phyloP scores from a whole-genome alignment of 2,888 invertebrate genomes.

The Tethea ocularis region DNA sequence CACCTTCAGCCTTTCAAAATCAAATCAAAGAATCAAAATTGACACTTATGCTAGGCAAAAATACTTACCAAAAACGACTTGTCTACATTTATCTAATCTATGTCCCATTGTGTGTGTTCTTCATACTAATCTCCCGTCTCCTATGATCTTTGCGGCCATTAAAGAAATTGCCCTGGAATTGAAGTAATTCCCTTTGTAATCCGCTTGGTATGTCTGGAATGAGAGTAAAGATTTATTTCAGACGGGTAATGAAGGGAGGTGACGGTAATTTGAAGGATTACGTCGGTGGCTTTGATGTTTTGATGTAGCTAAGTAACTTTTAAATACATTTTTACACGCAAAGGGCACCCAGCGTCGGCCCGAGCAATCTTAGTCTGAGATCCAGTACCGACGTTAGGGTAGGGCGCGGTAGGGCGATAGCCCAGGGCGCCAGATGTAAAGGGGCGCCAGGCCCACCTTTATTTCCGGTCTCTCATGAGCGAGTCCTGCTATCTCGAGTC shows the following conservation, averaged over 20 bases:
- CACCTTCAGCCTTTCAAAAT: too few relatives aligned
- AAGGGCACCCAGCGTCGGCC: too few relatives aligned
- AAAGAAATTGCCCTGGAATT: slow-evolving; percentile 49
- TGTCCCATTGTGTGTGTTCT: slow-evolving; percentile 45
- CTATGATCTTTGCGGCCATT: slow-evolving; percentile 49
- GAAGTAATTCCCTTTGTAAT: slow-evolving; percentile 48
- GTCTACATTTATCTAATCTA: slow-evolving; percentile 18
- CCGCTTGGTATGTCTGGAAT: slow-evolving; percentile 42
- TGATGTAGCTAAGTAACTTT: neutral
- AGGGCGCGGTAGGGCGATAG: too few relatives aligned
- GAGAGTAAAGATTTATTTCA: slow-evolving; percentile 29
- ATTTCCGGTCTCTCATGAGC: too few relatives aligned
- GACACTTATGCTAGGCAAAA: neutral
- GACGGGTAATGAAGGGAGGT: slow-evolving; percentile 3
- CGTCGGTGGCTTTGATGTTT: neutral
- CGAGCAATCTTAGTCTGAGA: too few relatives aligned
- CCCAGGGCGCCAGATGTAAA: too few relatives aligned
- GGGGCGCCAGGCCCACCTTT: too few relatives aligned
- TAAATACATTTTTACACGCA: neutral
- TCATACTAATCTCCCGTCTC: slow-evolving; percentile 34
- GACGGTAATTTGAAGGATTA: neutral
- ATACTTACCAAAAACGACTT: neutral
- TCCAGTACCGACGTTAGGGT: too few relatives aligned
- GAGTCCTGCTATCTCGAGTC: too few relatives aligned
- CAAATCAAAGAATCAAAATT: neutral